These are phyloP conservation scores for Halisarca cf. caerulea DNA, from an alignment of 37 sponge, comb jelly and placozoan species.

Conservation along the genomic window DNA sequence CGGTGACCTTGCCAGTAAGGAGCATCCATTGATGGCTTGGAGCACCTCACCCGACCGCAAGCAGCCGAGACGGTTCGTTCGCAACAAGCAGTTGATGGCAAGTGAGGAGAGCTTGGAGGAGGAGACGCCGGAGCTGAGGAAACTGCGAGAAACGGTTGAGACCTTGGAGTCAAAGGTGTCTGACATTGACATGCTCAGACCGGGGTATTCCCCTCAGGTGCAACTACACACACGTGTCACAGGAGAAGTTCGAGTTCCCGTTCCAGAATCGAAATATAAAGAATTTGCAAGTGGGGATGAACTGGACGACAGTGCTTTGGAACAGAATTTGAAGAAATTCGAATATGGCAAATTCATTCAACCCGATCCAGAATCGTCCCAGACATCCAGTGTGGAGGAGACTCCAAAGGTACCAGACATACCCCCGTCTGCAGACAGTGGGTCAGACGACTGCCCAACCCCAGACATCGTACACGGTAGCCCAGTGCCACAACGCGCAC, in stretches of 20 bases:
- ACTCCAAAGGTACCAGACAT: not conserved
- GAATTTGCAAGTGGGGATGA: not conserved
- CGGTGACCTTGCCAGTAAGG: not conserved
- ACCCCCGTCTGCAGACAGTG: not conserved
- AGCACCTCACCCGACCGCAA: not conserved
- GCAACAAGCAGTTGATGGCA: not conserved
- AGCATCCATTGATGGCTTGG: not conserved
- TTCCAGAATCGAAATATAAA: slow-evolving; percentile 17
- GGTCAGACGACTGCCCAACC: not conserved
- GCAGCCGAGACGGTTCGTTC: not conserved
- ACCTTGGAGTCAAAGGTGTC: not conserved
- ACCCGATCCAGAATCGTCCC: not conserved
- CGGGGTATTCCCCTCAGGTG: slow-evolving; percentile 2
- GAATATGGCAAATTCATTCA: not conserved
- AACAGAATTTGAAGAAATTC: no score
- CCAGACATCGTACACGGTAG: not conserved
- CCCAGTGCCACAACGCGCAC: not conserved
- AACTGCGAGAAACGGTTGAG: not conserved
- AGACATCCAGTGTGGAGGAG: not conserved
- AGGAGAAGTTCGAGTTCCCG: not conserved
- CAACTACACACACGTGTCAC: not conserved
- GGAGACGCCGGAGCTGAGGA: not conserved
- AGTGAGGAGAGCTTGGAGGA: slow-evolving; percentile 8
- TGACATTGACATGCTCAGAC: not conserved
- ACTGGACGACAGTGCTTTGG: not conserved